phyloP scores from a whole-genome alignment of 2,797 vertebrate genomes.

The Adrianichthys oophorus region DNA sequence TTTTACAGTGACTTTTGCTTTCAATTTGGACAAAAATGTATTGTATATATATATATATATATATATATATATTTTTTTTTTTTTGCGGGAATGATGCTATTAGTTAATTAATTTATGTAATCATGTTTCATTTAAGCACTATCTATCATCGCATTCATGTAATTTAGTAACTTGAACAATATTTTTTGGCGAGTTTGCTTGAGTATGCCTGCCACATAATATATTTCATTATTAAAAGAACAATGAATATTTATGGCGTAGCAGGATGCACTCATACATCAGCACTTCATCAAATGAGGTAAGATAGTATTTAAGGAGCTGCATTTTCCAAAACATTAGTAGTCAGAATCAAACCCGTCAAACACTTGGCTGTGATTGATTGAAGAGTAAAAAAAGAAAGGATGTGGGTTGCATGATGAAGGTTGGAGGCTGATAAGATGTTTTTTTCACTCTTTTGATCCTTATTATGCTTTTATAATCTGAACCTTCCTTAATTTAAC shows the following conservation, averaged over 20 bases:
- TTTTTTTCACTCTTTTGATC: constrained; percentile 44
- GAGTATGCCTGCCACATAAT: constrained; percentile 48
- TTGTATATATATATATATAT: too few relatives aligned
- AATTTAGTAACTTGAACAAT: too few relatives aligned
- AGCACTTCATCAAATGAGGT: constrained; percentile 46
- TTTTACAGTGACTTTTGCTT: too few relatives aligned
- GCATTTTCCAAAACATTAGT: constrained; percentile 30
- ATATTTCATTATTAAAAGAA: constrained; percentile 62
- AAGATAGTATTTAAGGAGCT: constrained; percentile 47
- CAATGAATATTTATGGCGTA: constrained; percentile 62
- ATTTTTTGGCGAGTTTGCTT: constrained; percentile 5
- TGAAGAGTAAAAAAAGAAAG: constrained; percentile 22
- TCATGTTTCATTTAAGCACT: too few relatives aligned
- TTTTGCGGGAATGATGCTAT: too few relatives aligned
- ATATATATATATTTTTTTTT: too few relatives aligned
- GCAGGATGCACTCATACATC: constrained; percentile 51
- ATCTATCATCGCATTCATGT: too few relatives aligned
- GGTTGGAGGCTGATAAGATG: constrained; percentile 36
- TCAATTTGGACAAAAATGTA: too few relatives aligned
- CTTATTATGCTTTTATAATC: constrained; percentile 40
- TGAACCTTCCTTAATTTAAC: constrained; percentile 37
- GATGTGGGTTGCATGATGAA: background rate
- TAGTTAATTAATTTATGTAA: too few relatives aligned
- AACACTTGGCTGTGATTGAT: constrained; percentile 7
- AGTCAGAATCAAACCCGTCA: constrained; percentile 37